phyloP scores from a whole-genome alignment of 2,113 vertebrate species.

The Aegotheles bennettii region DNA sequence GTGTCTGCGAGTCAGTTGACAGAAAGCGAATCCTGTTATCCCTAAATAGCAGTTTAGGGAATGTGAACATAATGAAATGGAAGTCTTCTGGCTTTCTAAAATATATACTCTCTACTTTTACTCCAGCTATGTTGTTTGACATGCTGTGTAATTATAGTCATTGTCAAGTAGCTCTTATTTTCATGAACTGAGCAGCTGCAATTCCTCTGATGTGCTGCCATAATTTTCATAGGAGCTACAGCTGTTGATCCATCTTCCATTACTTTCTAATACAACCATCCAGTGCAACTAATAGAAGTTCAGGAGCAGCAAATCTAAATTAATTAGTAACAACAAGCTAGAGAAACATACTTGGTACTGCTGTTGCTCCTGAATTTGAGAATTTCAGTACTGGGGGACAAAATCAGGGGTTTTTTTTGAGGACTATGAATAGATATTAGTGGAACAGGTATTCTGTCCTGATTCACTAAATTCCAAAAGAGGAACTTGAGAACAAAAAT shows the following conservation, averaged over 20 bases:
- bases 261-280: background rate
- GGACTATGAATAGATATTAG: background rate
- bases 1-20: background rate
- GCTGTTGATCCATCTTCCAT: conserved; percentile 37
- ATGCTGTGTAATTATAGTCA: conserved; percentile 44
- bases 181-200: conserved; percentile 41
- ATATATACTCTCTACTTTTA: background rate
- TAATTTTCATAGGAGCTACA: conserved; percentile 36
- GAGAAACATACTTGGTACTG: background rate
- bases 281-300: background rate
- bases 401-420: background rate
- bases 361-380: background rate
- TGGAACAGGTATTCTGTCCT: background rate
- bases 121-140: conserved; percentile 22
- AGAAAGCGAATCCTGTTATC: background rate
- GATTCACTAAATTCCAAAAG: background rate
- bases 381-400: background rate
- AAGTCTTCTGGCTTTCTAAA: conserved; percentile 4
- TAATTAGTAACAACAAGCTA: conserved; percentile 43
- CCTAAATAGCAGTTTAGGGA: background rate
- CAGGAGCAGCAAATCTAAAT: background rate
- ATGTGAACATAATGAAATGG: background rate
- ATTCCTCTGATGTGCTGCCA: conserved; percentile 30
- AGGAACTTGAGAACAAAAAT: background rate
- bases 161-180: conserved; percentile 28